A percentile compares a stretch with the other conserved stretches of the same genome.
Evolutionary conservation across 2,113 vertebrate species (phyloP).

Genomic region (Grammomys surdaster): DNA sequence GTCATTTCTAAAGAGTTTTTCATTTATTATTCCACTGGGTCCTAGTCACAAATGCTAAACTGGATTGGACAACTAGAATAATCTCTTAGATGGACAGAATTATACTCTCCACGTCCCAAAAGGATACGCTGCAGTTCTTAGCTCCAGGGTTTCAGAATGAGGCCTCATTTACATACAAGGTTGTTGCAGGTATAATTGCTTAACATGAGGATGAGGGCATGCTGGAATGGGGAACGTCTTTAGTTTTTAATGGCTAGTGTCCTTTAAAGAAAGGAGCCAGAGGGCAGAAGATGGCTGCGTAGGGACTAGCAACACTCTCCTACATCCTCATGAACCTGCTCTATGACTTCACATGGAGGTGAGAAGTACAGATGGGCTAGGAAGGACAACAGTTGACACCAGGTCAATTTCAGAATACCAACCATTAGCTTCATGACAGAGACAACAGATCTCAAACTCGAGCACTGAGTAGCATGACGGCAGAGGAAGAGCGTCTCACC

Average conservation of each 20-base stretch:
- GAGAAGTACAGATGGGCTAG: neutral
- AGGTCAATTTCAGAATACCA: neutral
- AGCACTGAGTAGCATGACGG: no score
- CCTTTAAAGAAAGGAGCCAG: conserved; percentile 20
- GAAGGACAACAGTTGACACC: neutral
- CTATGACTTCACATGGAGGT: neutral
- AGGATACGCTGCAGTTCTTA: neutral
- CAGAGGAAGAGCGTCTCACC: neutral
- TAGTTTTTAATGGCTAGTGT: neutral
- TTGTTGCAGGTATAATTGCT: conserved; percentile 28
- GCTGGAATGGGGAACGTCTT: neutral
- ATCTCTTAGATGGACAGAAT: neutral
- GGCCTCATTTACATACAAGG: neutral
- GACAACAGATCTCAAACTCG: no score
- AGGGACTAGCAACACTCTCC: neutral
- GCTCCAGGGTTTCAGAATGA: neutral
- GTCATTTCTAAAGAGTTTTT: conserved; percentile 50
- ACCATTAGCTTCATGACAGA: neutral
- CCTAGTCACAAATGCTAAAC: neutral
- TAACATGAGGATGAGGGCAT: neutral
- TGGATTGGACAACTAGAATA: neutral
- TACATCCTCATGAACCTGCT: neutral
- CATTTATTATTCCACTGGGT: neutral
- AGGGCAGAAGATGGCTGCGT: neutral
- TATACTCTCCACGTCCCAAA: neutral